Evolutionary conservation across 2,797 vertebrate genomes (phyloP).

Genomic region (Sphenodon punctatus): DNA sequence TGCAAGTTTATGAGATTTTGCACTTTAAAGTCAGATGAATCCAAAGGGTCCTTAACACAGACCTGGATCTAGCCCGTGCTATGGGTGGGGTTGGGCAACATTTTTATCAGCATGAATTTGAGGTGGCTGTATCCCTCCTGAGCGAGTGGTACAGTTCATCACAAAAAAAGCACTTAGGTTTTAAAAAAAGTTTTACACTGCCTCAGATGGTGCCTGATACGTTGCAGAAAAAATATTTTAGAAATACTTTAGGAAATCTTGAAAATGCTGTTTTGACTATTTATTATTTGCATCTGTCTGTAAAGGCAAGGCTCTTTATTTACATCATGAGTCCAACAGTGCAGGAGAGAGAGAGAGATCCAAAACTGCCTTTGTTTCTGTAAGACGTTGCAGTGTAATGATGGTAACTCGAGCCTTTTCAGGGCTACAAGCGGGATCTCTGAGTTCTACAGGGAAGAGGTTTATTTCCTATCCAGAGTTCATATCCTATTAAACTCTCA

Average conservation of each 20-base stretch:
- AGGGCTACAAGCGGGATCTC: not conserved
- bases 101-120: not conserved
- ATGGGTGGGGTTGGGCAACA: not conserved
- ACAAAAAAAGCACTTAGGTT: not conserved
- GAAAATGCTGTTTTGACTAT: not conserved
- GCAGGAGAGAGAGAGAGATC: constrained; percentile 45
- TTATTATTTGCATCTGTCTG: rapidly evolving
- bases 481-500: no score
- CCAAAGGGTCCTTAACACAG: not conserved
- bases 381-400: not conserved
- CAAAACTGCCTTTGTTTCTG: constrained; percentile 34
- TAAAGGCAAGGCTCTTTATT: not conserved
- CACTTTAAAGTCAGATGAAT: not conserved
- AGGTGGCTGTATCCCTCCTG: not conserved
- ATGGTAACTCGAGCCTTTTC: not conserved
- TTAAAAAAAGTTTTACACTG: no score
- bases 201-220: not conserved
- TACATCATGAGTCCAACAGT: not conserved
- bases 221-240: not conserved
- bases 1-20: not conserved
- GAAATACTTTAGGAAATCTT: not conserved
- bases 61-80: not conserved
- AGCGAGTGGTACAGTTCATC: not conserved
- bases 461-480: no score
- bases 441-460: rapidly evolving